Base-by-base conservation (phyloP, 1,140 invertebrate genomes). In the Ganaspis sp. region DNA sequence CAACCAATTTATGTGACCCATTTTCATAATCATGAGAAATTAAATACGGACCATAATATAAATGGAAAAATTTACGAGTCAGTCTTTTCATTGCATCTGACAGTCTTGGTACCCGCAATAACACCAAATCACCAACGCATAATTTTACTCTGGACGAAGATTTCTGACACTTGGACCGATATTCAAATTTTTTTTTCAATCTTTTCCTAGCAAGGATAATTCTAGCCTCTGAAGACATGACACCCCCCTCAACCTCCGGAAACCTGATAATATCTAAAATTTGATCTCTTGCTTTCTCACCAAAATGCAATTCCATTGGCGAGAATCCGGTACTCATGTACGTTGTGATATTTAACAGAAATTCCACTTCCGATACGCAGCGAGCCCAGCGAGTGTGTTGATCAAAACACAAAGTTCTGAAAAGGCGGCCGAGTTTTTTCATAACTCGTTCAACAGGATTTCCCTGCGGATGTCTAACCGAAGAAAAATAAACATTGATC, bases 231-330 rank as follows among this genome's bases (percentile, higher is more conserved):
- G 72, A 23, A 19, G 45, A n/a, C 0, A 49, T 17, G 42, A 21
- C 42, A 11, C 12, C 29, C 0, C 15, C 29, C 29, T 34, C 29
- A 34, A 6, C 12, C 0, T 1, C n/a, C 1, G 76, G 76, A 49
- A 73, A 77, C 0, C 70, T 70, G 0, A 77, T 15, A n/a, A 77
- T 71, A 17, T 74, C 58, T 5, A 29, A 17, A 34, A 78, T 58
- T n/a, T 77, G 81, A 69, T 81, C 81, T 19, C 75, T 76, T 37
- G 75, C 53, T 54, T 17, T 79, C 58, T 58, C 49, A n/a, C 90
- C 89, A 77, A 81, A 87, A 15, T 90, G 38, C 0, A 92, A 69
- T 73, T 89, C 84, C 70, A 72, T 84, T 0, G 91, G 90, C 0
- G 83, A 83, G 69, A 72, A 87, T 0, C 85, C 82, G 0, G 86